These are phyloP conservation scores for Brotula barbata DNA, from an alignment of 2,797 vertebrate species.

Conservation along the genomic window DNA sequence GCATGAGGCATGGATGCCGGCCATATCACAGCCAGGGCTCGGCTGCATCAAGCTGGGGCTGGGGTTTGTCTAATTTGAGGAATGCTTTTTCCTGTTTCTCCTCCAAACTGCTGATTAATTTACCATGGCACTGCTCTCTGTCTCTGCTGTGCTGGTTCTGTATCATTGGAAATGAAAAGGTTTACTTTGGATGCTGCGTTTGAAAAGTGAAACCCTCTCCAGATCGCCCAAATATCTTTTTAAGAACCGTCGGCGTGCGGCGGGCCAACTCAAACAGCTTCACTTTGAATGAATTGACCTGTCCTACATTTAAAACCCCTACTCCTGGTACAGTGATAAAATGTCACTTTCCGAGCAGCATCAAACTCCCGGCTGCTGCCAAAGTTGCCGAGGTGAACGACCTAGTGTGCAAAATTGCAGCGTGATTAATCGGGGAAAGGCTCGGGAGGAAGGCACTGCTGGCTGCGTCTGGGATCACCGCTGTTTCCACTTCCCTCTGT, in stretches of 20 bases:
- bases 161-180: slow-evolving; percentile 75
- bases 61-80: slow-evolving; percentile 71
- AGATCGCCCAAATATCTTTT: slow-evolving; percentile 72
- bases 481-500: slow-evolving; percentile 64
- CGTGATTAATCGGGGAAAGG: slow-evolving; percentile 64
- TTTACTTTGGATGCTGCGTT: slow-evolving; percentile 75
- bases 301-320: slow-evolving; percentile 58
- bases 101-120: slow-evolving; percentile 68
- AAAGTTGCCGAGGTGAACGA: slow-evolving; percentile 70
- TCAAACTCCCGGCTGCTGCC: slow-evolving; percentile 61
- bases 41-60: slow-evolving; percentile 62
- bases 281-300: slow-evolving; percentile 72
- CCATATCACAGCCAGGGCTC: slow-evolving; percentile 71
- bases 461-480: slow-evolving; percentile 47
- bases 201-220: slow-evolving; percentile 71
- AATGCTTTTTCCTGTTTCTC: slow-evolving; percentile 65
- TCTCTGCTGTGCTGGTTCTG: slow-evolving; percentile 57
- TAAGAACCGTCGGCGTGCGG: slow-evolving; percentile 53
- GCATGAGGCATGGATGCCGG: slow-evolving; percentile 57
- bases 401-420: slow-evolving; percentile 61
- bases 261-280: slow-evolving; percentile 79
- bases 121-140: slow-evolving; percentile 61
- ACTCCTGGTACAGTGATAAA: slow-evolving; percentile 70
- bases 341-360: slow-evolving; percentile 68
- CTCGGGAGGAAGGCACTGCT: slow-evolving; percentile 44